Evolutionary conservation across 2,113 vertebrate genomes (phyloP).

Genomic region (Thryonomys swinderianus): DNA sequence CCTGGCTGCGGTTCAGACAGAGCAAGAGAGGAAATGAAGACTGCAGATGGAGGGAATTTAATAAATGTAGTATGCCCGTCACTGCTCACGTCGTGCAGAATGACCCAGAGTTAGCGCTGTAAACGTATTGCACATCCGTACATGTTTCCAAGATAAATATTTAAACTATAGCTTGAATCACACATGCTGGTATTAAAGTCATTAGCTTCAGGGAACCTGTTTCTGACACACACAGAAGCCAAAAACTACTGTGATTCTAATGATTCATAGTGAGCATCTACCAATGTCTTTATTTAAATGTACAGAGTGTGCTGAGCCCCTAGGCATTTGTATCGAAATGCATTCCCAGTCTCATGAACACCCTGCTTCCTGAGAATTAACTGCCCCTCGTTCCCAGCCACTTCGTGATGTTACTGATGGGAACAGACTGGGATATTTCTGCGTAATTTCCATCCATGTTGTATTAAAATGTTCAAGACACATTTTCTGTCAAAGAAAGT

Average conservation of each 20-base stretch:
- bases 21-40: neutral
- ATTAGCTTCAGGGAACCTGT: neutral
- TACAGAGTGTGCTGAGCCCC: slow-evolving; percentile 38
- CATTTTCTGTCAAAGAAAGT: slow-evolving; percentile 60
- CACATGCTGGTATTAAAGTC: neutral
- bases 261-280: slow-evolving; percentile 64
- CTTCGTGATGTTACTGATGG: neutral
- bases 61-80: fast-evolving
- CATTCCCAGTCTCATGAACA: neutral
- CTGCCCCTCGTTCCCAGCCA: neutral
- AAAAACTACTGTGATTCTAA: neutral
- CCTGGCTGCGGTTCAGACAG: neutral
- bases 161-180: neutral
- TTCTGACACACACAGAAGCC: neutral
- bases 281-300: slow-evolving; percentile 31
- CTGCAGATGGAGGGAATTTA: neutral
- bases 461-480: slow-evolving; percentile 32
- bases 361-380: neutral
- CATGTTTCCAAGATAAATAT: neutral
- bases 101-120: neutral
- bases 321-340: slow-evolving; percentile 38
- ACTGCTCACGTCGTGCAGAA: neutral
- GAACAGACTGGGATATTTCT: neutral
- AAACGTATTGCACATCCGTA: neutral
- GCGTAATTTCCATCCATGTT: slow-evolving; percentile 28